Conservation (phyloP, 2,888 invertebrate genomes). For the Xylocampa areola region DNA sequence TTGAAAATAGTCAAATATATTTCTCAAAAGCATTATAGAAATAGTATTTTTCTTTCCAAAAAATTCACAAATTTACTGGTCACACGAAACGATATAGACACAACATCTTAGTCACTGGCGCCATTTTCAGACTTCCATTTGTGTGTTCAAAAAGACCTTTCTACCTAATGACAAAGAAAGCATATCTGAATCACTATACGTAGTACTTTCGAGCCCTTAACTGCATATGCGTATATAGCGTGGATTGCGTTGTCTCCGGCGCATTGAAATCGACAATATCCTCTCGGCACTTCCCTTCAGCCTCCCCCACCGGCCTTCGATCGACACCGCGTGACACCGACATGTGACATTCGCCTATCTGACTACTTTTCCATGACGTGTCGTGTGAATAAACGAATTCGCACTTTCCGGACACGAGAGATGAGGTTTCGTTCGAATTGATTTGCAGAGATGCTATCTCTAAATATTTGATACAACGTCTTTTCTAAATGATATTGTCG, state of each 20-base stretch:
- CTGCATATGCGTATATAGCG: slow-evolving; percentile 51
- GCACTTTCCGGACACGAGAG: slow-evolving; percentile 1
- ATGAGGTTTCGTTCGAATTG: background rate
- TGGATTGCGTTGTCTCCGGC: slow-evolving; percentile 66
- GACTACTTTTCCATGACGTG: slow-evolving; percentile 36
- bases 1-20: too few species aligned
- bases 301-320: slow-evolving; percentile 71
- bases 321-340: slow-evolving; percentile 55
- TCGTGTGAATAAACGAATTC: slow-evolving; percentile 5
- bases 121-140: too few species aligned
- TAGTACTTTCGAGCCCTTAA: slow-evolving; percentile 24
- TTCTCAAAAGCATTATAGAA: too few species aligned
- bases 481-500: too few species aligned
- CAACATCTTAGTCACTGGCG: too few species aligned
- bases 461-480: too few species aligned
- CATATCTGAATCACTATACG: background rate
- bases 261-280: slow-evolving; percentile 79
- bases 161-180: background rate
- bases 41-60: too few species aligned
- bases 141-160: too few species aligned
- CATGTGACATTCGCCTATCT: slow-evolving; percentile 47
- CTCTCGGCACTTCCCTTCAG: slow-evolving; percentile 69
- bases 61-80: too few species aligned
- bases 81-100: too few species aligned
- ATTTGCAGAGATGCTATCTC: too few species aligned